Percentiles rank a stretch among this genome's conserved stretches.
Evolutionary conservation across 2,888 invertebrate genomes (phyloP).

Genomic region (Hoplodrina blanda): DNA sequence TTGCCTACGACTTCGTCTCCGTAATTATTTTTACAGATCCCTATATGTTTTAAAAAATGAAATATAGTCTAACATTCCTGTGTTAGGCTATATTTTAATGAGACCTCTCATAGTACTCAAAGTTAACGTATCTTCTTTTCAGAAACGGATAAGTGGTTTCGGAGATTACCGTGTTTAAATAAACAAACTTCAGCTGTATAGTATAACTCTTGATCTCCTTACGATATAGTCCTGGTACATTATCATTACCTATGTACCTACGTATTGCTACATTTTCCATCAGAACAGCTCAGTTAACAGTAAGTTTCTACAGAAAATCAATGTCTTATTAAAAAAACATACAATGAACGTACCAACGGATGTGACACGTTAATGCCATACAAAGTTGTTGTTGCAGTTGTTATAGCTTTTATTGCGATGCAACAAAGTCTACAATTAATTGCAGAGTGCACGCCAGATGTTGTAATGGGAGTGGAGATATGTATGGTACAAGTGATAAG

Average conservation of each 20-base stretch:
- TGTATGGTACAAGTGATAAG: slow-evolving; percentile 60
- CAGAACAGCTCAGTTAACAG: slow-evolving; percentile 36
- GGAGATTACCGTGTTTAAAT: too few relatives aligned
- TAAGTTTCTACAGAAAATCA: slow-evolving; percentile 73
- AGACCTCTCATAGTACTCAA: too few relatives aligned
- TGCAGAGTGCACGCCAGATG: slow-evolving; percentile 60
- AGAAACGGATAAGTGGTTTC: too few relatives aligned
- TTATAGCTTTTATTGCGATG: slow-evolving; percentile 71
- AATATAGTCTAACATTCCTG: too few relatives aligned
- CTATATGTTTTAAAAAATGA: too few relatives aligned
- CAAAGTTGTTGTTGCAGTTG: slow-evolving; percentile 66
- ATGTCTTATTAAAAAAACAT: slow-evolving; percentile 84
- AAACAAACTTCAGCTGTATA: too few relatives aligned
- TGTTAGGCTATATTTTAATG: too few relatives aligned
- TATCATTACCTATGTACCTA: not conserved
- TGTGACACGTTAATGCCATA: slow-evolving; percentile 74
- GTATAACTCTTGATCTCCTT: too few relatives aligned
- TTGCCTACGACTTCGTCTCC: too few relatives aligned
- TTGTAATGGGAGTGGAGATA: slow-evolving; percentile 50
- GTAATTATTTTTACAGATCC: too few relatives aligned
- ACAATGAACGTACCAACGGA: slow-evolving; percentile 74
- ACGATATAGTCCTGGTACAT: too few relatives aligned
- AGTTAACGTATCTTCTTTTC: too few relatives aligned
- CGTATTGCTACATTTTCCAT: slow-evolving; percentile 33
- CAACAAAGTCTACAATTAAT: slow-evolving; percentile 80